Evolutionary conservation across 23 tunicate genomes (phyloP), one percentile per base, ranked within the genome.

Genomic region (Trididemnum miniatum): DNA sequence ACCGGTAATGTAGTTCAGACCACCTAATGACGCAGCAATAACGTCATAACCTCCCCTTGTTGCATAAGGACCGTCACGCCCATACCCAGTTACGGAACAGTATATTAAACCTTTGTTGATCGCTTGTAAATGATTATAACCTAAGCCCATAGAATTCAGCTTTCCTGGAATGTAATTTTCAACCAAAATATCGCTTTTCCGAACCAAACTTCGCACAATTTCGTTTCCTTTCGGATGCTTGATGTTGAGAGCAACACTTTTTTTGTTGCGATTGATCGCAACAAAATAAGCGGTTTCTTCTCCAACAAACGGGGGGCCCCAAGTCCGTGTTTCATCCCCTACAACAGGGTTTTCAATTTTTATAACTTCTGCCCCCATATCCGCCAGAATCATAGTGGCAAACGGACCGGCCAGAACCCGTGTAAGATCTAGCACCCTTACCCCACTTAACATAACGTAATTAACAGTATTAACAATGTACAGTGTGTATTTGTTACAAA

Each of bases 241-340:
- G 34, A 96, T 78, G 44, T 96, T 75, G 0, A 96, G 37, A 27
- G 90, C 99, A 0, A 96, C 51, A 33, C 98, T 93, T 60, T 85
- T 74, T 35, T 96, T 96, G 75, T 96, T 96, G 24, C 97, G 90
- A 88, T 96, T 96, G 18, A 87, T 65, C 0, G 97, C 84, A 33
- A 91, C 54, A 79, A 88, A 96, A 60, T 96, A 96, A 65, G 92
- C 92, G 35, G 95, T 92, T 51, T 93, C 88, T 0, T 27, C 27
- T 3, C 87, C 90, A 59, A 90, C 59, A 54, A 91, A 96, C 0
- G 99, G 99, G 0, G 99, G 99, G 2, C 99, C 99, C 99, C 99
- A 96, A 22, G 79, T 25, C 23, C 99, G 74, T 12, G 99, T 96
- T 34, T 85, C 99, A 88, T 96, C 99, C 0, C 99, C 99, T 0